phyloP scores from a whole-genome alignment of 2,113 vertebrate species.

The Manacus vitellinus region DNA sequence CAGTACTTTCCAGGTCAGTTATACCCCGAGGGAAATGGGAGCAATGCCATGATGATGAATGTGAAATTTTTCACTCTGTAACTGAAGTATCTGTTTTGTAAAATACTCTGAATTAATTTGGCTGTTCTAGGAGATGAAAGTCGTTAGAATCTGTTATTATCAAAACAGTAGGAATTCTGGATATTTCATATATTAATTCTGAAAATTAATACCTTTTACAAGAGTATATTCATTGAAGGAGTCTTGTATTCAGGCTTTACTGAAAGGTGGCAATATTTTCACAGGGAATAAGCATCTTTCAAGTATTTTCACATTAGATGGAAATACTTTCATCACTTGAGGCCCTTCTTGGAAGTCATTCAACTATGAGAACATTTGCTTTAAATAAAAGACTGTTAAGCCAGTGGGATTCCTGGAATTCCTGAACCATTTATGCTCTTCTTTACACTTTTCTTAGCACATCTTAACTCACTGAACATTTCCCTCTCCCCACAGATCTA shows the following conservation, averaged over 20 bases:
- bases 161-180: neutral
- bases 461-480: neutral
- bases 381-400: constrained; percentile 42
- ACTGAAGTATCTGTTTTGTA: neutral
- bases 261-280: constrained; percentile 36
- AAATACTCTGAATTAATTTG: neutral
- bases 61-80: neutral
- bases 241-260: neutral
- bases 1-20: neutral
- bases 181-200: neutral
- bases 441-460: constrained; percentile 20
- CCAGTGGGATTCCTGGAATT: constrained; percentile 46
- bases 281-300: constrained; percentile 18
- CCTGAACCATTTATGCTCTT: constrained; percentile 27
- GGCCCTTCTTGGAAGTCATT: constrained; percentile 36
- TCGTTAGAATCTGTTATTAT: neutral
- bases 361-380: constrained; percentile 42
- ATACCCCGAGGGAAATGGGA: neutral
- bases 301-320: constrained; percentile 8
- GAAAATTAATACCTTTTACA: neutral
- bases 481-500: neutral
- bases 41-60: neutral
- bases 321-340: constrained; percentile 41
- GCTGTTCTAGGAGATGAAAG: neutral
- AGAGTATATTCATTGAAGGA: neutral